Base-by-base conservation (phyloP, 1,140 invertebrate species). In the Laupala kohalensis region DNA sequence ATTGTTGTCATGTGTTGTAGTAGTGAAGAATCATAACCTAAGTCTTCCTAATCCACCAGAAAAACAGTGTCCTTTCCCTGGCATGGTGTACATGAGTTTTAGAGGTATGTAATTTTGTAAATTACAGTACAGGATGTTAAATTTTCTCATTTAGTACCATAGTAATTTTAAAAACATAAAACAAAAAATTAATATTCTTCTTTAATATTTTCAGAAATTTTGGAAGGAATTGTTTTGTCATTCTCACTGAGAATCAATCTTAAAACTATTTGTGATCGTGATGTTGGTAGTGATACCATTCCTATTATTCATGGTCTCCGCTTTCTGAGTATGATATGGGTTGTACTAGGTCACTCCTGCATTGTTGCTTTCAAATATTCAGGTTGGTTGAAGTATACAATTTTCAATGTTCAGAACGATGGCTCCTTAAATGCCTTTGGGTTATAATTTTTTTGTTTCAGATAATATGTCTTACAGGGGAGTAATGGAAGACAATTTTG, bases 251-350 rank as follows among this genome's bases (percentile, higher is more conserved):
- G 86, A 71, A 85, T 86, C 27, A 93, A 93, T 77, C 81, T 92
- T 75, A 86, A 85, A 75, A 88, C 88, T 65, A 93, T 93, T 75
- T 91, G 91, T 76, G 90, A 92, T 78, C 83, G 87, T 72, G 84
- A 86, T 6, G 91, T 93, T 9, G 91, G 91, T 4, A 85, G 87
- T 6, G 92, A 93, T 76, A 93, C 91, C 0, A 90, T 94, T 70
- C 87, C 90, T 67, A 90, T 88, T 6, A 86, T 95, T 37, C 92
- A 95, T 75, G 92, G 93, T 1, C 81, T 95, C 0, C 84, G 92
- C 5, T 89, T 91, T 0, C 85, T 96, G 62, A 94, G 92, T 74
- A 95, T 96, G 92, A 88, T 88, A 6, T 96, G 95, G 95, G 92
- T 97, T 0, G 92, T 97, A 65, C 85, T 96, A 3, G 94, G 93